Evolutionary conservation across 2,888 invertebrate genomes (phyloP).

Genomic region (Apomyelois bistriatella): DNA sequence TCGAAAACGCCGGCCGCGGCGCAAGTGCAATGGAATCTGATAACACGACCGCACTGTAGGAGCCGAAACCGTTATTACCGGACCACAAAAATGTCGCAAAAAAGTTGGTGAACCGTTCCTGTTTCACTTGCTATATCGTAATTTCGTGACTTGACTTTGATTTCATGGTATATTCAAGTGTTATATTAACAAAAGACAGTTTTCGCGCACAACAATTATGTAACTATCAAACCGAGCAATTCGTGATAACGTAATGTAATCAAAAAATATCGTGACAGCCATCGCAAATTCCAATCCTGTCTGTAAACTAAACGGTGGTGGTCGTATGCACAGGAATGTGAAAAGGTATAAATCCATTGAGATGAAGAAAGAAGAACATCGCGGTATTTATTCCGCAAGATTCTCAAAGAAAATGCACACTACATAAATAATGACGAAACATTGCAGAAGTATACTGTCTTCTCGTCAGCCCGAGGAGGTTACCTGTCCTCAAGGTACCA

Average conservation of each 20-base stretch:
- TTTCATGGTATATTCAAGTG: slow-evolving; percentile 60
- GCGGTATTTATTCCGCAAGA: no score
- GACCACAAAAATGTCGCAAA: slow-evolving; percentile 66
- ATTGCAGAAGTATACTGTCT: slow-evolving; percentile 27
- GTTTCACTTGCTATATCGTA: slow-evolving; percentile 67
- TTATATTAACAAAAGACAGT: slow-evolving; percentile 46
- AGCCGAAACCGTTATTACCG: slow-evolving; percentile 67
- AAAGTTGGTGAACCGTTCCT: slow-evolving; percentile 66
- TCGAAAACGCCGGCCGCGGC: slow-evolving; percentile 14
- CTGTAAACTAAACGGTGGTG: slow-evolving; percentile 15
- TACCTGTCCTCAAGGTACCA: slow-evolving; percentile 54
- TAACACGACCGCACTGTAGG: slow-evolving; percentile 35
- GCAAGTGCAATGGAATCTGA: slow-evolving; percentile 33
- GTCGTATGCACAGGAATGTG: slow-evolving; percentile 2
- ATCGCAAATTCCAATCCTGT: slow-evolving; percentile 19
- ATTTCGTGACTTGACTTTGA: slow-evolving; percentile 64
- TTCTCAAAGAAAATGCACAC: no score
- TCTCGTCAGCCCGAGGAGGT: slow-evolving; percentile 28
- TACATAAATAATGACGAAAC: slow-evolving; percentile 15
- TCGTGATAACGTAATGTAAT: slow-evolving; percentile 40
- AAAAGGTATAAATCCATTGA: background rate
- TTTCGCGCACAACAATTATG: slow-evolving; percentile 50
- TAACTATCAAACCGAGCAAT: slow-evolving; percentile 49
- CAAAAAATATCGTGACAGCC: slow-evolving; percentile 27
- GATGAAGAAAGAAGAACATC: no score